A percentile compares a stretch with the other conserved stretches of the same genome.
These are phyloP conservation scores for Rhopalosiphum padi DNA, from an alignment of 1,140 invertebrate genomes.

Conservation along the genomic window DNA sequence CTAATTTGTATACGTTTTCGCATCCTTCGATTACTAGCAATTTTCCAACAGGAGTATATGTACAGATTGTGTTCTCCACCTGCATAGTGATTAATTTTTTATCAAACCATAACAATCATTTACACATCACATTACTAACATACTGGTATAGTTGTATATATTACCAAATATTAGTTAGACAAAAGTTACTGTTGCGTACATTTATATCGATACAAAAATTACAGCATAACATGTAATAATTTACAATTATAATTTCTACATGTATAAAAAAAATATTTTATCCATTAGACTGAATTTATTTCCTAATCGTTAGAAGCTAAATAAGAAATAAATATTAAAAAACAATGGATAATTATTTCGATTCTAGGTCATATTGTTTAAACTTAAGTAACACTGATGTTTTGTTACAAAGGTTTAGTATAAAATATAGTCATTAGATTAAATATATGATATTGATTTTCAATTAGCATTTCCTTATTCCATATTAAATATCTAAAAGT, in stretches of 20 bases:
- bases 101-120: background rate
- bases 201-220: background rate
- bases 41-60: background rate
- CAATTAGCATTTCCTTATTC: background rate
- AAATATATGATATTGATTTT: background rate
- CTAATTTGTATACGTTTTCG: background rate
- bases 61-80: background rate
- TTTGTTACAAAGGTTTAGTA: background rate
- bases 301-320: background rate
- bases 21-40: background rate
- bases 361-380: background rate
- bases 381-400: background rate
- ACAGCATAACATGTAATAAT: background rate
- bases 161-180: background rate
- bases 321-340: background rate
- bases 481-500: background rate
- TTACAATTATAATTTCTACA: background rate
- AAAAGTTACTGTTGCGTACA: background rate
- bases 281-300: background rate
- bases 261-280: background rate
- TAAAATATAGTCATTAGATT: background rate
- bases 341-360: background rate
- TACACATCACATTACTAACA: too few relatives aligned
- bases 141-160: background rate
- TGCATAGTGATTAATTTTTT: background rate